Base-by-base conservation (phyloP, 2,888 invertebrate species). In the Cheilosia variabilis region DNA sequence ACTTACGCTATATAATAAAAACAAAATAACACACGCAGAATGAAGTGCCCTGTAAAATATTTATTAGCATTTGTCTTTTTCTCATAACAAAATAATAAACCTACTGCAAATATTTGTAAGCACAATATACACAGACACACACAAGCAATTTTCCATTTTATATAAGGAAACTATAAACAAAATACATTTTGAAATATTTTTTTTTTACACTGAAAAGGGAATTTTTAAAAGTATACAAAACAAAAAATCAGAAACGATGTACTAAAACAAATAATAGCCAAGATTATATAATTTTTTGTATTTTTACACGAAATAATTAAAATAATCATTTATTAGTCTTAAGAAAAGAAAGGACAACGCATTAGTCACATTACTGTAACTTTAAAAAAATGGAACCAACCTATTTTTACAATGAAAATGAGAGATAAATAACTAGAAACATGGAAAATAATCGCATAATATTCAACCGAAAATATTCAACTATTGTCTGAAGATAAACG, bases 201-300 rank as follows among this genome's bases (percentile, higher is more conserved):
- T 87, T 76, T 80, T 73, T 79, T 87, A 86, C 80, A 72, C 68
- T 47, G 69, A 57, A 66, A 58, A 73, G 77, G 62, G 37, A 34
- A 66, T 71, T 77, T 57, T 57, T 69, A 57, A 58, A 62, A 17
- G 10, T 71, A 78, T 45, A 17, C 63, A 71, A 63, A 71, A 68
- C 66, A 84, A 10, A 37, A 4, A 13, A 13, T 37, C 37, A 37
- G 13, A 37, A 37, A 37, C 37, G 37, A 37, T 13, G 37, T 4
- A 37, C 13, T 37, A 37, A 37, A 13, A 37, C 37, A 37, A 37
- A 37, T 13, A 37, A 87, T 83, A 88, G 87, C 87, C 88, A 88
- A 88, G 83, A 87, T 86, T 83, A 75, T 87, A 81, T 60, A 79
- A 47, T 63, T 86, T 43, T 80, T 86, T 81, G 66, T 84, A 84